Base-by-base conservation (phyloP, 2,888 invertebrate genomes). In the Portevinia maculata region DNA sequence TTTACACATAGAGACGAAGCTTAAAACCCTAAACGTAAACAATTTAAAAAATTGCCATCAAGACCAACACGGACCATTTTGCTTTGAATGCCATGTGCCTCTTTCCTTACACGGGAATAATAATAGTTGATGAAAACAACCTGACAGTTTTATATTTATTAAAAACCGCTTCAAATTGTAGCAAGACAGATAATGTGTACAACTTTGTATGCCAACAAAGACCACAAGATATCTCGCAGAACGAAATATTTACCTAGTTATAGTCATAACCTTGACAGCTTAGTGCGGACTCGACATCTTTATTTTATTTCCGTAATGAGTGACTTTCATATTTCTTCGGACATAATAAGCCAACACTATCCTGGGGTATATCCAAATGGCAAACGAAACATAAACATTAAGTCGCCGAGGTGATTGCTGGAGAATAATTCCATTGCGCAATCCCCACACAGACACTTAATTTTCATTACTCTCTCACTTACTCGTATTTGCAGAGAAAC, bases 381-480 rank as follows among this genome's bases (percentile, higher is more conserved):
- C 28, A n/a, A 28, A 69, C 34, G 55, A 46, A 65, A 37, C n/a
- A 50, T 41, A 65, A 65, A 53, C 41, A 67, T 53, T 19, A 62
- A 32, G 32, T 39, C 37, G 37, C 13, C 21, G 19, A 32, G 44
- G 39, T 44, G 48, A 59, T 46, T 11, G 15, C 39, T 41, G 15
- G 15, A 15, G 28, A 30, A 30, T 8, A 74, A 57, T 41, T 65
- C 50, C 74, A 48, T 21, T 57, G 37, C 62, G 7, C 46, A 13
- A 4, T 28, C 24, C 24, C 24, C 5, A 24, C 34, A 44, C 21
- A 9, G 13, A 57, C 41, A 65, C 48, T 73, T 62, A 67, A 74
- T 74, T 79, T 74, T 79, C 79, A 79, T 79, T 79, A 74, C 73
- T 48, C 59, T 79, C 32, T 28, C 65, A 41, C 21, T 62, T 62